Evolutionary conservation across 2,797 vertebrate species (phyloP), one percentile per base, ranked within the genome.

Genomic region (Chlorospingus flavigularis): DNA sequence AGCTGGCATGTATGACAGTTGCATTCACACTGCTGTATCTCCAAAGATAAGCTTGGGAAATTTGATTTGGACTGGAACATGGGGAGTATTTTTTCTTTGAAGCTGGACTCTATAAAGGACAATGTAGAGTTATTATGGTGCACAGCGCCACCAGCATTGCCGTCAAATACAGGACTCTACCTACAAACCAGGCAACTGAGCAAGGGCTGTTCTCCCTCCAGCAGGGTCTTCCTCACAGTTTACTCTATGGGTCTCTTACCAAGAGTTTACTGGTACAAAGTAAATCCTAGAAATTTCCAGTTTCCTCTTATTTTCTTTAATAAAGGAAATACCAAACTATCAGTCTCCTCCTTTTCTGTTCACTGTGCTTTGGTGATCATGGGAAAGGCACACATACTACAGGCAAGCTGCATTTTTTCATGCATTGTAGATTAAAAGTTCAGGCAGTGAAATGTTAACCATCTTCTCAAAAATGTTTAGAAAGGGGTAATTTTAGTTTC

Each of bases 101-200:
- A 92, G 39, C 21, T 9, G 17, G 28, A 16, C 26, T 39, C 19
- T 9, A 3, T 31, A 43, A 72, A 68, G 50, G 61, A 4, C 13
- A 26, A 17, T 4, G 28, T 2, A n/a, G 43, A 30, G 7, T 50
- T 39, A 54, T 30, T 48, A 19, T 0, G 0, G 40, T 8, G 26
- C 2, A 0, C 26, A 68, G 14, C 15, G 42, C 3, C 30, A 18
- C 24, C 9, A 33, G 10, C 5, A 14, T 9, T 55, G 8, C 11
- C 5, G 5, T 14, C 21, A 57, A 57, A 48, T 35, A 17, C 17
- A 45, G 20, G 18, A 45, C n/a, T 70, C 8, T n/a, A 39, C 7
- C 26, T 73, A 42, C 35, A n/a, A 67, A 14, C 14, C 57, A 45
- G 57, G 18, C 6, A 50, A 10, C 6, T 26, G 18, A 63, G 33